These are phyloP conservation scores for Sebastes matsubarae DNA, from an alignment of 2,797 vertebrate genomes.

Conservation along the genomic window DNA sequence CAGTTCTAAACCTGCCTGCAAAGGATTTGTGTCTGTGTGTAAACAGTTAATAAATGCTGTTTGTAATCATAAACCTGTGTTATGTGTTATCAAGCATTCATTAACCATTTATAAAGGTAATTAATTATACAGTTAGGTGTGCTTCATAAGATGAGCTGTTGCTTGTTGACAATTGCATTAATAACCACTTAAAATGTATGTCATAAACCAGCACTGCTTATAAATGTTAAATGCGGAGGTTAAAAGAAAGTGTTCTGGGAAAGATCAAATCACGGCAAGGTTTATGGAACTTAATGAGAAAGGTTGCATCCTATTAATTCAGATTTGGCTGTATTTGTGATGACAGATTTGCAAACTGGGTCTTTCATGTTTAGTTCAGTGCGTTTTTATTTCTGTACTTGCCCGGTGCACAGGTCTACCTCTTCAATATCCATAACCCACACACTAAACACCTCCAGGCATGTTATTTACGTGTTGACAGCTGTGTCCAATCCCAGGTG, in stretches of 20 bases:
- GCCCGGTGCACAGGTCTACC: neutral
- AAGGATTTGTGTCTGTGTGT: too few species aligned
- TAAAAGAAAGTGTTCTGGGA: neutral
- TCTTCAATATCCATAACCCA: conserved; percentile 11
- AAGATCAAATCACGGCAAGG: neutral
- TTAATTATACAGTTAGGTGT: neutral
- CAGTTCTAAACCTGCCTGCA: too few species aligned
- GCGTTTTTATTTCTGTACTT: neutral
- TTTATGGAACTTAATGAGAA: neutral
- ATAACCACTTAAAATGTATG: neutral
- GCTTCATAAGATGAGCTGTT: neutral
- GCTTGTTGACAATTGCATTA: neutral
- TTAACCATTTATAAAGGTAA: neutral
- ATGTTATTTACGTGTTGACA: conserved; percentile 41
- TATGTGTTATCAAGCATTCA: neutral
- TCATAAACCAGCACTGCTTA: neutral
- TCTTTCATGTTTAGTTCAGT: conserved; percentile 2
- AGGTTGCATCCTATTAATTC: neutral
- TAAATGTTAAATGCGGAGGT: neutral
- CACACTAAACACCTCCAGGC: conserved; percentile 7
- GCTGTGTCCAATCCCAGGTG: conserved; percentile 21
- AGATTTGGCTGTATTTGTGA: neutral
- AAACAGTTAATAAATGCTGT: neutral
- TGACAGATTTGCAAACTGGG: conserved; percentile 9
- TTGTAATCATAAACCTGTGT: neutral